Evolutionary conservation across 2,888 invertebrate species (phyloP).

Genomic region (Chirona hameri): DNA sequence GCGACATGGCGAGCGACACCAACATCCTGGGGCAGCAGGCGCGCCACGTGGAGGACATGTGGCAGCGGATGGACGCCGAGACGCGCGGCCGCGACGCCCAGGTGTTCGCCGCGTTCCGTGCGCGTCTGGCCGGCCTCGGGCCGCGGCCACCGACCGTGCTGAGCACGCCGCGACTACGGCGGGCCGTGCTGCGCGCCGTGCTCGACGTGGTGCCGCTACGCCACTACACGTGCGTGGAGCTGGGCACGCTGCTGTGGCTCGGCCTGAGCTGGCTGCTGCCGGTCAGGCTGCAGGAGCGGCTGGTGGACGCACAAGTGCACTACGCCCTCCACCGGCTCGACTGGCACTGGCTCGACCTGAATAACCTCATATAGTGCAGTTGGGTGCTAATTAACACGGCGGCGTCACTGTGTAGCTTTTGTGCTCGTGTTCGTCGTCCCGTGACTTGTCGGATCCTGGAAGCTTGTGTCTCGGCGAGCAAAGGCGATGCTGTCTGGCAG

Average conservation of each 20-base stretch:
- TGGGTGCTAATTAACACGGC: too few relatives aligned
- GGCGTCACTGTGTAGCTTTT: too few relatives aligned
- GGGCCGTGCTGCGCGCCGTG: slow-evolving; percentile 9
- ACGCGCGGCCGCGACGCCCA: background rate
- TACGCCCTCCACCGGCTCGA: background rate
- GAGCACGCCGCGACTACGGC: slow-evolving; percentile 4
- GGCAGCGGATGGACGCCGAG: background rate
- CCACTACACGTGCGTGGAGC: slow-evolving; percentile 12
- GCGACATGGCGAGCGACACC: background rate
- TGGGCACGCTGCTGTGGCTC: background rate
- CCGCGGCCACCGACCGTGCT: background rate
- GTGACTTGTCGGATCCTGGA: too few relatives aligned
- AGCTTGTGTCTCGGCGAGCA: too few relatives aligned
- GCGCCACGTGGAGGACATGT: background rate
- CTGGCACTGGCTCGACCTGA: slow-evolving; percentile 23
- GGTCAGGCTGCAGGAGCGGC: background rate
- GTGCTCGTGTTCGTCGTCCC: too few relatives aligned
- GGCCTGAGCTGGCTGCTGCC: background rate
- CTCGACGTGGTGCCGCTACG: background rate
- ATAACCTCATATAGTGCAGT: background rate
- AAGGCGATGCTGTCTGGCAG: too few relatives aligned
- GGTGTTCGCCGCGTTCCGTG: slow-evolving; percentile 1
- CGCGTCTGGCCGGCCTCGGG: background rate
- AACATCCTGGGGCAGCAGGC: slow-evolving; percentile 23
- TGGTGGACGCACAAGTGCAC: background rate